phyloP scores from a whole-genome alignment of 2,888 invertebrate species.

The Zaprionus bogoriensis region DNA sequence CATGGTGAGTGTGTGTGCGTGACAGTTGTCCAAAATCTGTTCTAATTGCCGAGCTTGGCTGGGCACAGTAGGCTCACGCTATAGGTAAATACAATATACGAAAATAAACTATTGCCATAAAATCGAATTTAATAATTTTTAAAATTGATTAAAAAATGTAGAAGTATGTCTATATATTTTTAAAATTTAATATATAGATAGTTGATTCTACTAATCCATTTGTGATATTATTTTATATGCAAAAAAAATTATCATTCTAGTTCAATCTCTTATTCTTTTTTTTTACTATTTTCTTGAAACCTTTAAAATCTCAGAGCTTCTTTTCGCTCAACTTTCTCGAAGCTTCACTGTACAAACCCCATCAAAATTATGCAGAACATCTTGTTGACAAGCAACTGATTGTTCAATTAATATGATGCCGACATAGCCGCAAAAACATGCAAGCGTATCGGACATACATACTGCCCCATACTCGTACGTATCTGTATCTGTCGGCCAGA shows the following conservation, averaged over 20 bases:
- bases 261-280: neutral
- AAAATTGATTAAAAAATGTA: no score
- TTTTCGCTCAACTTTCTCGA: neutral
- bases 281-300: neutral
- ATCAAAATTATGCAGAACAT: constrained; percentile 55
- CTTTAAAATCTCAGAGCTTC: neutral
- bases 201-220: no score
- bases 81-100: neutral
- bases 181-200: no score
- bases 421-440: constrained; percentile 12
- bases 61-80: constrained; percentile 23
- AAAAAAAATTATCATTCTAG: no score
- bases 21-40: constrained; percentile 69
- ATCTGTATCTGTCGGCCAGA: constrained; percentile 32
- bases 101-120: no score
- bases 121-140: no score
- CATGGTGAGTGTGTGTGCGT: constrained; percentile 14
- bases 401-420: constrained; percentile 66
- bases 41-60: constrained; percentile 37
- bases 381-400: constrained; percentile 68
- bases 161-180: no score
- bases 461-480: neutral
- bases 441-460: neutral
- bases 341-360: constrained; percentile 31
- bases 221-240: no score